A percentile compares a stretch with the other conserved stretches of the same genome.
phyloP scores from a whole-genome alignment of 2,888 invertebrate genomes.

The Aproaerema taeniolella region DNA sequence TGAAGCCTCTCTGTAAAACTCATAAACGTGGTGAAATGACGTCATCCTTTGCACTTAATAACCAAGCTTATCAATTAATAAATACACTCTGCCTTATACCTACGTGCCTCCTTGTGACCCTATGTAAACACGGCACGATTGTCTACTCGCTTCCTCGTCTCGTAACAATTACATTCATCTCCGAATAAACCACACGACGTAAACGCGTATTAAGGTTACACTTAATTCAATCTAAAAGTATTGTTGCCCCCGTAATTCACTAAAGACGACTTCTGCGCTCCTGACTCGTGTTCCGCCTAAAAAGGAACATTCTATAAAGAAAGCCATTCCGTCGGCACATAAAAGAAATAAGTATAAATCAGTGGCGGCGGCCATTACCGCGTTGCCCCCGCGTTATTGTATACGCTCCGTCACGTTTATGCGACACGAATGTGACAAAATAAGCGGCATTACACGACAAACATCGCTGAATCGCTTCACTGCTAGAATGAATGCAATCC shows the following conservation, averaged over 20 bases:
- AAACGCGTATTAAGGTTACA: slow-evolving; percentile 34
- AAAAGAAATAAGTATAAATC: slow-evolving; percentile 74
- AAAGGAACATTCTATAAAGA: slow-evolving; percentile 55
- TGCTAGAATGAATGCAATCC: slow-evolving; percentile 29
- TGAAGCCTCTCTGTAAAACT: slow-evolving; percentile 34
- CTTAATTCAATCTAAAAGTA: slow-evolving; percentile 50
- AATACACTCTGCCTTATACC: too few relatives aligned
- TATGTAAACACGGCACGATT: not conserved
- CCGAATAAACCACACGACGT: slow-evolving; percentile 26
- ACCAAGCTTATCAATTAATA: too few relatives aligned
- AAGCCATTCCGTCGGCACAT: slow-evolving; percentile 63
- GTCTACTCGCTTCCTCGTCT: slow-evolving; percentile 5
- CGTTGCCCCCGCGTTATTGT: slow-evolving; percentile 57
- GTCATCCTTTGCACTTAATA: too few relatives aligned
- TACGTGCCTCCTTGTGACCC: too few relatives aligned
- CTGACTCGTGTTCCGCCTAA: slow-evolving; percentile 40
- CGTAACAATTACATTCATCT: slow-evolving; percentile 25
- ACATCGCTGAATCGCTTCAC: slow-evolving; percentile 34
- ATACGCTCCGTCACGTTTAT: slow-evolving; percentile 60
- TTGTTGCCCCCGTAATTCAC: slow-evolving; percentile 39
- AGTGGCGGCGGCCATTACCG: slow-evolving; percentile 63
- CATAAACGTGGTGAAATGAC: slow-evolving; percentile 15
- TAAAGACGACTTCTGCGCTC: slow-evolving; percentile 35
- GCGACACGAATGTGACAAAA: slow-evolving; percentile 63
- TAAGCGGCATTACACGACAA: slow-evolving; percentile 56